Evolutionary conservation across 2,888 invertebrate genomes (phyloP), one percentile per base, ranked within the genome.

Genomic region (Platycheirus albimanus): DNA sequence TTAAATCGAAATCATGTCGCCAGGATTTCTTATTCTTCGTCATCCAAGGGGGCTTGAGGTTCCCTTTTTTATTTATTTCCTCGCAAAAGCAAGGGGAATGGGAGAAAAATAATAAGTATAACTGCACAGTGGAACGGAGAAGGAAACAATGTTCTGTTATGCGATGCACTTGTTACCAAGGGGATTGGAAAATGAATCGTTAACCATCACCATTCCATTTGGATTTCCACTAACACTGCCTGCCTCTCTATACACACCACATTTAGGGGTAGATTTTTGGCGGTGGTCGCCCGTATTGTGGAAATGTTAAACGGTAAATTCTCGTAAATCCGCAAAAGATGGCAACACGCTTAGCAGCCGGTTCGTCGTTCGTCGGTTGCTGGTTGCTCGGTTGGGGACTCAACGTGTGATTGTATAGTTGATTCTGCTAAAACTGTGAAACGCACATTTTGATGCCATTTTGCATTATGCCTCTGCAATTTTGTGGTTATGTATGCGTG

Each of bases 111-210:
- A 15, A 33, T 43, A 38, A 33, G 33, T 45, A 75, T 20, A 52
- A 15, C 20, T 51, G 58, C 58, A 54, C 38, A 67, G 13, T 28
- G 61, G 52, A 74, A 67, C 30, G 56, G 49, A 49, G 63, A 56
- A 71, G 47, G 47, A 64, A 30, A 38, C 11, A 52, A 33, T 78
- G 10, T 67, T 43, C 63, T 78, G 78, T 83, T 69, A 58, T 78
- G 78, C 67, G 72, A 78, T 83, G 83, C 83, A 74, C 64, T 83
- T 72, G 83, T 83, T 83, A 83, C 83, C 78, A 78, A 78, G 78
- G 83, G 72, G 83, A 83, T 51, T 69, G 38, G 45, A 71, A 76
- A 66, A 66, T 20, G 56, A 70, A 66, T 72, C 54, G 64, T 52
- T 71, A n/a, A n/a, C n/a, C 69, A 69, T 72, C 54, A 36, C 71